A percentile compares a stretch with the other conserved stretches of the same genome.
Conservation (phyloP, 2,113 vertebrate genomes). For the Columbina picui region DNA sequence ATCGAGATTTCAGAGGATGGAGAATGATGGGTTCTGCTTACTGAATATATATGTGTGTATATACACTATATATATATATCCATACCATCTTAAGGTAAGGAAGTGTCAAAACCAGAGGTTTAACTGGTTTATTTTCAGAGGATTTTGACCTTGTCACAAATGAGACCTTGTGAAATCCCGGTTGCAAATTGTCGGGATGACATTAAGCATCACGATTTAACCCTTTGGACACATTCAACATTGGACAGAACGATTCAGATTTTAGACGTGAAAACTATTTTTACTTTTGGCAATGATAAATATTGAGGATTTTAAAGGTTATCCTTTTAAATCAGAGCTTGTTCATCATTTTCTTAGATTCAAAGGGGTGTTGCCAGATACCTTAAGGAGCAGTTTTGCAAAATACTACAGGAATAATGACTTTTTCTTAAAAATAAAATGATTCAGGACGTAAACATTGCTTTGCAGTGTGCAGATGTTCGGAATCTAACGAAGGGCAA, state of each 20-base stretch:
- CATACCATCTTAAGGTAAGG: not conserved
- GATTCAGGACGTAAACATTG: not conserved
- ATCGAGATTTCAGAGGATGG: not conserved
- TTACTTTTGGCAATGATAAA: not conserved
- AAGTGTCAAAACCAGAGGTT: not conserved
- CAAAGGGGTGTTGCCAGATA: not conserved
- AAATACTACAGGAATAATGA: not conserved
- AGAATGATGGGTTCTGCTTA: not conserved
- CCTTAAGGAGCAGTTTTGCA: not conserved
- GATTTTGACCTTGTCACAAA: not conserved
- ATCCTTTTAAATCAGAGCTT: not conserved
- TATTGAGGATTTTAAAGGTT: not conserved
- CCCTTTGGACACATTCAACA: not conserved
- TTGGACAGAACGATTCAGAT: not conserved
- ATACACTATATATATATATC: too few relatives aligned
- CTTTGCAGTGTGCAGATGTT: not conserved
- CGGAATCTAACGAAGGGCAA: not conserved
- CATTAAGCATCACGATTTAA: not conserved
- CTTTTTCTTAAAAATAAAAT: not conserved
- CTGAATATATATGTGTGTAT: not conserved
- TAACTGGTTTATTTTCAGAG: not conserved
- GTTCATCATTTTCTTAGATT: not conserved
- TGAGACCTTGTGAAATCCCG: not conserved
- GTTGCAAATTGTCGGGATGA: not conserved
- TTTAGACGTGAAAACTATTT: not conserved